phyloP scores from a whole-genome alignment of 2,888 invertebrate species.

The Platycheirus albimanus region DNA sequence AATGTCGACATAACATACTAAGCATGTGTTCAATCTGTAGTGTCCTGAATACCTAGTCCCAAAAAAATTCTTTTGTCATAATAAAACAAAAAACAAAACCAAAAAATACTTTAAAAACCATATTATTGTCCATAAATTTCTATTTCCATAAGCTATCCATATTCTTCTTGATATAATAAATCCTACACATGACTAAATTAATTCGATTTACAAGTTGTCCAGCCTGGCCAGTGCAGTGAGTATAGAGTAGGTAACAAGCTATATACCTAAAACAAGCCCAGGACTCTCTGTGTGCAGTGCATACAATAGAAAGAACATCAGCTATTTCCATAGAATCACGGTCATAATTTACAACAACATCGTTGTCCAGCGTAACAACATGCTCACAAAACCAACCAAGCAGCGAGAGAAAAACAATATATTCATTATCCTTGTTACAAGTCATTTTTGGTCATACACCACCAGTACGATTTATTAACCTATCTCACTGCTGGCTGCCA shows the following conservation, averaged over 20 bases:
- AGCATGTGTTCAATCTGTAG: too few species aligned
- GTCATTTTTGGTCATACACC: constrained; percentile 74
- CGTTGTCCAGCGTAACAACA: constrained; percentile 68
- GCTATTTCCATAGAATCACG: constrained; percentile 68
- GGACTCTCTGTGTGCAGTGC: neutral
- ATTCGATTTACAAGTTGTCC: constrained; percentile 72
- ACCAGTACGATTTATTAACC: constrained; percentile 71
- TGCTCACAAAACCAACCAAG: constrained; percentile 46
- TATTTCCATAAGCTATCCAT: constrained; percentile 31
- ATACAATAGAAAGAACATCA: constrained; percentile 18
- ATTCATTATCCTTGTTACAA: constrained; percentile 74
- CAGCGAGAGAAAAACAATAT: constrained; percentile 74
- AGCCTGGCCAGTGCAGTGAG: neutral
- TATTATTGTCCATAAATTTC: constrained; percentile 17
- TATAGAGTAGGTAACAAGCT: too few species aligned
- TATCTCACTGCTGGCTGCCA: constrained; percentile 60
- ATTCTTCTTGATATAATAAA: constrained; percentile 48
- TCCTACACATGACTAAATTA: constrained; percentile 67
- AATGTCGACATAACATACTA: too few species aligned
- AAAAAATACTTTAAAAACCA: neutral
- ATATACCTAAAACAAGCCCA: neutral
- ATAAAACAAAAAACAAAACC: too few species aligned
- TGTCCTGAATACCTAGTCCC: too few species aligned
- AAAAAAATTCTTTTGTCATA: neutral
- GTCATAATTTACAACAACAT: constrained; percentile 70